phyloP scores from a whole-genome alignment of 1,140 invertebrate species.

The Belonocnema kinseyi region DNA sequence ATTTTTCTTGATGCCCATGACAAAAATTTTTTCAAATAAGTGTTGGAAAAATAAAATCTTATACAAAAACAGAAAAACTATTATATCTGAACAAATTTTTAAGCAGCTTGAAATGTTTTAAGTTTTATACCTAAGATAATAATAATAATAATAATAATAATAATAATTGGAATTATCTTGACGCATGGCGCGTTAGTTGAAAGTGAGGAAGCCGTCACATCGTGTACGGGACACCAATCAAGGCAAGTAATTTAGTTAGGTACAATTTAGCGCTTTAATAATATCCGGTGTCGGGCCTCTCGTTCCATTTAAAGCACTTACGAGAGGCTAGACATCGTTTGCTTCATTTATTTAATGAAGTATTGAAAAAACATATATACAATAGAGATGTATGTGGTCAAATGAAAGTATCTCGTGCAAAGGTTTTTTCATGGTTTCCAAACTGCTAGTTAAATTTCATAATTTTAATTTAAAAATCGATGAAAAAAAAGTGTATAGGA shows the following conservation, averaged over 20 bases:
- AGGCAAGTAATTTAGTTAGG: slow-evolving; percentile 25
- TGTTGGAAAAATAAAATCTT: neutral
- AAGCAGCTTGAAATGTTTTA: too few species aligned
- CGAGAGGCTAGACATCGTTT: neutral
- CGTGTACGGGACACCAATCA: slow-evolving; percentile 7
- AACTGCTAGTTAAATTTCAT: too few species aligned
- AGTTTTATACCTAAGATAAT: neutral
- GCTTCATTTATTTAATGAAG: neutral
- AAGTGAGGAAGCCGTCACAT: slow-evolving; percentile 18
- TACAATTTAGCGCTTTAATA: slow-evolving; percentile 26
- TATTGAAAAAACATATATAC: too few species aligned
- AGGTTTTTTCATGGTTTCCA: too few species aligned
- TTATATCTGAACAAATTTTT: neutral
- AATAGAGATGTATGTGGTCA: too few species aligned
- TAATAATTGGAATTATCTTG: slow-evolving; percentile 4
- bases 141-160: too few species aligned
- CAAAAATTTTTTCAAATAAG: neutral
- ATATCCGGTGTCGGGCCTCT: slow-evolving; percentile 22
- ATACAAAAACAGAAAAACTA: neutral
- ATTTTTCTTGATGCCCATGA: too few species aligned
- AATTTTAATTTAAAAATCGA: too few species aligned
- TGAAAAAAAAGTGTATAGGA: too few species aligned
- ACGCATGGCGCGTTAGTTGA: slow-evolving; percentile 13
- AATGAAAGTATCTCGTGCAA: too few species aligned
- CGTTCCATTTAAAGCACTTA: slow-evolving; percentile 11